phyloP scores from a whole-genome alignment of 2,888 invertebrate species.

The Dryadula phaetusa region DNA sequence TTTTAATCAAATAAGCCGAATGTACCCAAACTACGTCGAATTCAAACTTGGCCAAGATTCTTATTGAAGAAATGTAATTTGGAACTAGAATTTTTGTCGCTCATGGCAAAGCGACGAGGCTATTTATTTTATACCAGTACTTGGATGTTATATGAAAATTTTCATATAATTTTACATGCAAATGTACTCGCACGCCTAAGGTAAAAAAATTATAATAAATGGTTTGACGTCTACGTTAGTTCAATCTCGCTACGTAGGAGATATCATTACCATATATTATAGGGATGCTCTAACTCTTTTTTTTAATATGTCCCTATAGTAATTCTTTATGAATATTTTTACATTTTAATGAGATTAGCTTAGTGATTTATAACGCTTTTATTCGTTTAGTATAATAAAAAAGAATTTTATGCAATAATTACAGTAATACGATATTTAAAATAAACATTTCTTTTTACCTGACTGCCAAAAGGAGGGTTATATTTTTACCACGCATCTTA shows the following conservation, averaged over 20 bases:
- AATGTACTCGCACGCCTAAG: slow-evolving; percentile 8
- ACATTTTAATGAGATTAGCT: neutral
- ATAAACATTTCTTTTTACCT: too few relatives aligned
- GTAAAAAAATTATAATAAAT: slow-evolving; percentile 15
- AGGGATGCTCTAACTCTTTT: neutral
- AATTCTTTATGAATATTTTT: neutral
- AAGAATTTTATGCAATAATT: too few relatives aligned
- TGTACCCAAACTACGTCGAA: neutral
- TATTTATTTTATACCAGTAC: slow-evolving; percentile 3
- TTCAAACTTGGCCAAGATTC: slow-evolving; percentile 1
- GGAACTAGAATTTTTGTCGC: neutral
- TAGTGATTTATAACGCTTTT: neutral
- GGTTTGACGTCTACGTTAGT: slow-evolving; percentile 6
- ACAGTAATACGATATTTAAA: too few relatives aligned
- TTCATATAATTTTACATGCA: slow-evolving; percentile 17
- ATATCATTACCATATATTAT: slow-evolving; percentile 6
- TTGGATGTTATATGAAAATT: slow-evolving; percentile 2
- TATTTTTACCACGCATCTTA: too few relatives aligned
- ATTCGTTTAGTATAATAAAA: neutral
- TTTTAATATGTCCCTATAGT: neutral
- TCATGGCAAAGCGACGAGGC: slow-evolving; percentile 9
- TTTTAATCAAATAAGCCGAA: slow-evolving; percentile 15
- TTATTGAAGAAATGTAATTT: slow-evolving; percentile 1
- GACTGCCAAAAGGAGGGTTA: too few relatives aligned
- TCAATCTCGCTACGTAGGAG: slow-evolving; percentile 1